Base-by-base conservation (phyloP, 1,140 invertebrate species). In the Sipha flava region DNA sequence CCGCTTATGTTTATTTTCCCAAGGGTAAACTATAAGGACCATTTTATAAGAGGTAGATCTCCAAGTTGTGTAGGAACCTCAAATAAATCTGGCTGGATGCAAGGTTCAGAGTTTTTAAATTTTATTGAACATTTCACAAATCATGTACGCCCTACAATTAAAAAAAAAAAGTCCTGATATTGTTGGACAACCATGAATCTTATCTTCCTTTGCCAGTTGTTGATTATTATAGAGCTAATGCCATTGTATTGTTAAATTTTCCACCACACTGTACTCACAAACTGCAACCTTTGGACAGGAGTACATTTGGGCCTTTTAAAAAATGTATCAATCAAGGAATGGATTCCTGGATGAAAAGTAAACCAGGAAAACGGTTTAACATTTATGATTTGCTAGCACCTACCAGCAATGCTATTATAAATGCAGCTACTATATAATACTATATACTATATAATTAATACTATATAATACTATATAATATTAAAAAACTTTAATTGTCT, bases 71-170 rank as follows among this genome's bases (percentile, higher is more conserved):
- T 85, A 26, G 87, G 85, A 47, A 82, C 82, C 26, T 84, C 86
- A 2, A 84, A 85, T 82, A 82, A 49, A 77, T 85, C 82, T 81
- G 87, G 87, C 3, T 88, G 87, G 87, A 88, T 88, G 84, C 86
- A 82, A 18, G 82, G 80, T 23, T 80, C 83, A 23, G 81, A 85
- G 80, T 88, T 88, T 84, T 34, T 85, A 34, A 68, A 80, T 70
- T 85, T 85, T 77, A 75, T 87, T 23, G 62, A 85, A 10, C 85
- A 87, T 83, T 84, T 85, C 81, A 49, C 83, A 47, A 81, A 81
- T 77, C 81, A 85, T 81, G 81, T 82, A 14, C 83, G 82, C 21
- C 80, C 70, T 57, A 73, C 66, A 12, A 23, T 57, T 52, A 54
- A 81, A n/a, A 81, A 37, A 81, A 59, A 31, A 43, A 83, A 21